Evolutionary conservation across 2,888 invertebrate species (phyloP), one percentile per base, ranked within the genome.

Genomic region (Leucophenga montana): DNA sequence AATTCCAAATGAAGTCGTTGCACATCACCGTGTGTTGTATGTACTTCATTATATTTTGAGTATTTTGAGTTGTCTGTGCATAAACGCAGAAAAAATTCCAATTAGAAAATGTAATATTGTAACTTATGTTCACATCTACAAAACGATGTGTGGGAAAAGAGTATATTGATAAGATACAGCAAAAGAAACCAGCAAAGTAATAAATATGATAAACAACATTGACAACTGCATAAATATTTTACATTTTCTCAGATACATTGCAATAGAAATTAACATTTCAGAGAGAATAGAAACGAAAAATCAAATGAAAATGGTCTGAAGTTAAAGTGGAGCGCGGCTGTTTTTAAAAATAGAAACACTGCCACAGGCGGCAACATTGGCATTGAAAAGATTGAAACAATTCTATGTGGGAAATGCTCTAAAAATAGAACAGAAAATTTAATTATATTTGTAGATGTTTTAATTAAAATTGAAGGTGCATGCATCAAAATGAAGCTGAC

Each of bases 381-480:
- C 68, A 68, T 53, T 62, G 62, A 68, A 68, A 68, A 54, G 8
- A 18, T 44, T 18, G 22, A 57, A 67, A 33, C 57, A 39, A 62
- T 53, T 39, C 46, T 61, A 27, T 16, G 57, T 59, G 20, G 0
- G 4, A 4, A 2, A 27, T 27, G 27, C 27, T 3, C 27, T 4
- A 27, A 27, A n/a, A 53, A 4, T n/a, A 27, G 27, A 56, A 31
- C 61, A 20, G 53, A 59, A 74, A 69, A 69, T 73, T 70, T 70
- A 73, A 76, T 73, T 69, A 39, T 62, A 61, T 68, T 71, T 67
- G 64, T 59, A 70, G 65, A 54, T 64, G 9, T 56, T 62, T 64
- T 78, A 76, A 73, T 77, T 76, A 68, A 69, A 68, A 62, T 57
- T 69, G 18, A 71, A 74, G 71, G 74, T 68, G 69, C 22, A 66